Conservation (phyloP, 2,888 invertebrate genomes). For the Polyommatus icarus region DNA sequence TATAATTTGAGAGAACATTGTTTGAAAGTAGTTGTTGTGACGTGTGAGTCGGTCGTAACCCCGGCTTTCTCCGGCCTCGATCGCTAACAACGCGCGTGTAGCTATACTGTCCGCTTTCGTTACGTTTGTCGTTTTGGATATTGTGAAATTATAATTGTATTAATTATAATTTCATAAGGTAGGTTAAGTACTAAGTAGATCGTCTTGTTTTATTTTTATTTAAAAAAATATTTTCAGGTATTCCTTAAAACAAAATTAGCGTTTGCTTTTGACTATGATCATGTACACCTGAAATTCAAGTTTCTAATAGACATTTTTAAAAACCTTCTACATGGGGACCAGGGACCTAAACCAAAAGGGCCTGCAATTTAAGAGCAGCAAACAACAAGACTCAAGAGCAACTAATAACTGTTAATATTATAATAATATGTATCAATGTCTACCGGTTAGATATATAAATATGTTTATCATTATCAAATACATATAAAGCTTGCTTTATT, state of each 20-base stretch:
- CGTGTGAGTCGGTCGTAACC: slow-evolving; percentile 31
- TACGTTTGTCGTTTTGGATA: neutral
- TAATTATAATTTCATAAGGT: too few relatives aligned
- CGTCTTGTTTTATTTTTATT: neutral
- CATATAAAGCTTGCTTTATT: neutral
- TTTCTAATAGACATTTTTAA: too few relatives aligned
- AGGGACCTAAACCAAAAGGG: too few relatives aligned
- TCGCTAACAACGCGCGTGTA: slow-evolving; percentile 16
- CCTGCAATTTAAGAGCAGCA: too few relatives aligned
- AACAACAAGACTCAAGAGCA: neutral
- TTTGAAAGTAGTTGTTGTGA: slow-evolving; percentile 30
- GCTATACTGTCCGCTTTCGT: neutral
- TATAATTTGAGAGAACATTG: slow-evolving; percentile 14
- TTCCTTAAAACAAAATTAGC: neutral
- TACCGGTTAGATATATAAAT: neutral
- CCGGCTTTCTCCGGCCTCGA: slow-evolving; percentile 33
- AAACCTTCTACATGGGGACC: too few relatives aligned
- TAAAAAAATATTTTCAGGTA: neutral
- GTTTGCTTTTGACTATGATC: too few relatives aligned
- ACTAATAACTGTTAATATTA: neutral
- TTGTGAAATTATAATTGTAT: neutral
- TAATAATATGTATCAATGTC: neutral
- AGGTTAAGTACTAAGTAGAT: neutral
- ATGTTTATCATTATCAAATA: neutral
- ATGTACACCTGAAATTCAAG: too few relatives aligned